Conservation (phyloP, 1,140 invertebrate genomes). For the Pachyrhynchus sulphureomaculatus region DNA sequence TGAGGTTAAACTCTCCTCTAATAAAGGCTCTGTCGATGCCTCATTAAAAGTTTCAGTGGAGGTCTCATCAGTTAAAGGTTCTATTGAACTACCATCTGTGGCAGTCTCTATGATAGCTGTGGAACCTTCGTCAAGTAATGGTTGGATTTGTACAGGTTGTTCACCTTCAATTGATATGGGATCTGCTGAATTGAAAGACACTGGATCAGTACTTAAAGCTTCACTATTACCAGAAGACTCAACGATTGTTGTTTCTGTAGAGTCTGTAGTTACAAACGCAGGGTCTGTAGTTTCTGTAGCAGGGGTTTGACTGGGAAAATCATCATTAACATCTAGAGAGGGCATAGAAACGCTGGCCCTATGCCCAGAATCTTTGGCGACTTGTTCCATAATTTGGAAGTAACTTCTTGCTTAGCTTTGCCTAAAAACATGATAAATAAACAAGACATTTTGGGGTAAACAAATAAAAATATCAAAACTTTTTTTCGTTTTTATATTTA, state of each 20-base stretch:
- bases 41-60: no score
- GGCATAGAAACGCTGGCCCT: conserved; percentile 29
- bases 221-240: neutral
- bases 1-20: no score
- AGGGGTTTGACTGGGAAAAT: conserved; percentile 8
- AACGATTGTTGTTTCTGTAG: neutral
- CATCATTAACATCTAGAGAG: conserved; percentile 25
- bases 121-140: no score
- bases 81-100: no score
- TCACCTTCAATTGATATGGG: neutral
- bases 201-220: neutral
- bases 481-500: conserved; percentile 36
- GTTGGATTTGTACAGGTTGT: neutral
- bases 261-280: conserved; percentile 3
- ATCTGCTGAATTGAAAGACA: neutral
- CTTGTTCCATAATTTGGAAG: conserved; percentile 19
- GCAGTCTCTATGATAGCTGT: no score
- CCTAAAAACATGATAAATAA: conserved; percentile 17
- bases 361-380: conserved; percentile 15
- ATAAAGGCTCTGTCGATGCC: no score
- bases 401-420: neutral
- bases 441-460: conserved; percentile 6
- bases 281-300: neutral
- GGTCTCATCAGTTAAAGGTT: no score
- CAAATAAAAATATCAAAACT: conserved; percentile 15